These are phyloP conservation scores for Hafferia zeledoni DNA, from an alignment of 2,797 vertebrate species.

Conservation along the genomic window DNA sequence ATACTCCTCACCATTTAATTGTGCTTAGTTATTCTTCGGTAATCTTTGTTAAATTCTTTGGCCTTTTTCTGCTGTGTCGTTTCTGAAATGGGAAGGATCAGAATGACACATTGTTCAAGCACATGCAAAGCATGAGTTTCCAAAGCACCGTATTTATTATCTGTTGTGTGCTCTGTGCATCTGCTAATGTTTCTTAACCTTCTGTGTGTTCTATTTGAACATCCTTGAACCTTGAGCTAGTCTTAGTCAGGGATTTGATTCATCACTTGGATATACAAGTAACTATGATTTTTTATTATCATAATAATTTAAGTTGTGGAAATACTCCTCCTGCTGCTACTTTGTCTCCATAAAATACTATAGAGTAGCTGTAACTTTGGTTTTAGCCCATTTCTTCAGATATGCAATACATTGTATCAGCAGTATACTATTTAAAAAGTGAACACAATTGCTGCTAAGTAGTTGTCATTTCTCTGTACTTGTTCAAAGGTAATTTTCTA, in stretches of 20 bases:
- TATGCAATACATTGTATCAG: background rate
- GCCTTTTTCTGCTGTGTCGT: background rate
- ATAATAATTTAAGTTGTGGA: background rate
- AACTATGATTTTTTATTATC: background rate
- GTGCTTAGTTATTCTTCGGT: background rate
- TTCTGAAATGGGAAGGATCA: background rate
- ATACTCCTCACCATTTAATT: background rate
- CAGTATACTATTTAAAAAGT: background rate
- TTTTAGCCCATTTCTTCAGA: background rate
- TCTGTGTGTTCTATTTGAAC: background rate
- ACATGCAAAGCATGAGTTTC: background rate
- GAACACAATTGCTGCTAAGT: background rate
- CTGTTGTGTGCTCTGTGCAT: background rate
- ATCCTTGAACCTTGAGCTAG: background rate
- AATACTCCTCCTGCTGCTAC: background rate
- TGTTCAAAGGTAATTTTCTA: background rate
- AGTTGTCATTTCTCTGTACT: background rate
- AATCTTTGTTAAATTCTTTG: background rate
- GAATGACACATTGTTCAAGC: background rate
- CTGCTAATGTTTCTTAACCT: background rate
- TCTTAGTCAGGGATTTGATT: background rate
- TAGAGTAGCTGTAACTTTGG: background rate
- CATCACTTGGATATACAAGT: background rate
- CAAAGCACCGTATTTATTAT: background rate
- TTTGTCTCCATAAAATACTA: background rate